These are phyloP conservation scores for Torymus texanus DNA, from an alignment of 2,888 invertebrate genomes.

Conservation along the genomic window DNA sequence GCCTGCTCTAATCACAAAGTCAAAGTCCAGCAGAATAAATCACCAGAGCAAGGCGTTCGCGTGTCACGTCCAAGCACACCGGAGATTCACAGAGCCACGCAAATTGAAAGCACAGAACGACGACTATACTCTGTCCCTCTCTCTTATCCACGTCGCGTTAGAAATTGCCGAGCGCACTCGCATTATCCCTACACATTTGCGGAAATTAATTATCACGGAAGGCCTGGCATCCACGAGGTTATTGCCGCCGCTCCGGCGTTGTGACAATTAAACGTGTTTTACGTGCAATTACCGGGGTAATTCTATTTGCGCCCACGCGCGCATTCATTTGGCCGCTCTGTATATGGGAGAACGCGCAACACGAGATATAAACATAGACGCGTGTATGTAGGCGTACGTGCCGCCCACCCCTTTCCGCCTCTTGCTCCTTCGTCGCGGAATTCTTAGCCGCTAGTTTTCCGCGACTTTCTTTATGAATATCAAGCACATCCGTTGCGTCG, in stretches of 20 bases:
- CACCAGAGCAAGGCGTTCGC: neutral
- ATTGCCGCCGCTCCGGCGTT: neutral
- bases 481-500: no score
- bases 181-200: conserved; percentile 3
- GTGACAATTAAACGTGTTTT: conserved; percentile 42
- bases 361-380: no score
- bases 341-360: no score
- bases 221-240: neutral
- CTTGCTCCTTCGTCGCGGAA: no score
- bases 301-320: neutral
- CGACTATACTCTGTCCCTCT: neutral
- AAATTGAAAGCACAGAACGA: neutral
- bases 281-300: conserved; percentile 37
- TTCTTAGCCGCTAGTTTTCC: no score
- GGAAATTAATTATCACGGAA: conserved; percentile 38
- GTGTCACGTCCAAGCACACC: neutral
- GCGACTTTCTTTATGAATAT: no score
- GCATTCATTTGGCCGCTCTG: conserved; percentile 3
- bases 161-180: no score
- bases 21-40: neutral
- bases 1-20: no score
- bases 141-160: no score
- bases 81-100: neutral
- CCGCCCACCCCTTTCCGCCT: no score
- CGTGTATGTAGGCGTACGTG: no score